Base-by-base conservation (phyloP, 2,888 invertebrate species). In the Hypolimnas misippus region DNA sequence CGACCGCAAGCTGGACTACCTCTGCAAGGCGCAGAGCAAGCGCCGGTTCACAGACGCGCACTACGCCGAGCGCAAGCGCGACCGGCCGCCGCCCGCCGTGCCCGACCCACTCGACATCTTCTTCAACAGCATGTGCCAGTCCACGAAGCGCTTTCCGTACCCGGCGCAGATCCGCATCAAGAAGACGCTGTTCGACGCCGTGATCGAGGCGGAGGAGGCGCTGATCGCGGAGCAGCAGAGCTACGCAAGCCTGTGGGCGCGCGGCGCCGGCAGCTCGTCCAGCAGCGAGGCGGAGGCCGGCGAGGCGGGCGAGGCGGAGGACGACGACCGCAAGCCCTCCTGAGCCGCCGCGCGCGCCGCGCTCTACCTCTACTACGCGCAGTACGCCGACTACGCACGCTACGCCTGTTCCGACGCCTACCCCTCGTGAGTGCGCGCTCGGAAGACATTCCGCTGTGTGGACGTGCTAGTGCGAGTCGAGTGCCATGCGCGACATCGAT, bases 121-220 rank as follows among this genome's bases (percentile, higher is more conserved):
- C 79, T 91, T 91, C 79, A 86, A 82, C 76, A 79, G 89, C 81
- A 91, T 91, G 91, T 90, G 90, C 74, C 89, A 90, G 77, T 80
- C 87, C 51, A 87, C 90, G 35, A 89, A 89, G 76, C 82, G 90
- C 35, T 78, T 91, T 66, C 86, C 91, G 14, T 88, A 83, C 72
- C 83, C 82, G 25, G 79, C 87, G 63, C 91, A 91, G 76, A 83
- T 91, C 66, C 81, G 82, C 72, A 87, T 91, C 68, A 90, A 89
- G 78, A 78, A 81, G 68, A 77, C 78, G 54, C 76, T 91, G 66
- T 91, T 91, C 77, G 76, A 76, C 62, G 88, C 87, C 35, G 91
- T 91, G 55, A 78, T 82, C 57, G 85, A 80, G 68, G 89, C 87
- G 21, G 91, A 91, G 77, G 87, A 91, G 79, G 83, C 84, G 63